Evolutionary conservation across 2,888 invertebrate species (phyloP).

Genomic region (Hemaris fuciformis): DNA sequence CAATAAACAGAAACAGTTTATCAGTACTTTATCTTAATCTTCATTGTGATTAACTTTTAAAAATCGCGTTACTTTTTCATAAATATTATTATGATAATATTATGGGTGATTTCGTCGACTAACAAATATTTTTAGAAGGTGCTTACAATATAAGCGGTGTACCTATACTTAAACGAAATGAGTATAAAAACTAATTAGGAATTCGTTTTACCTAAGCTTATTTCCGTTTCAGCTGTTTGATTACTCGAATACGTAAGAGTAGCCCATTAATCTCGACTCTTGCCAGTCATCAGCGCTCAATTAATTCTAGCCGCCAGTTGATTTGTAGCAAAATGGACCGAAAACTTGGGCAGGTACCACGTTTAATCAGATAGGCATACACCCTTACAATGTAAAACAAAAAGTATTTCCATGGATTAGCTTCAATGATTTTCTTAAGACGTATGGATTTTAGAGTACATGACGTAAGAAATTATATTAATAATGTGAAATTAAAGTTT

Average conservation of each 20-base stretch:
- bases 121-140: neutral
- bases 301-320: constrained; percentile 51
- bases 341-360: neutral
- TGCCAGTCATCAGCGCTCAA: constrained; percentile 65
- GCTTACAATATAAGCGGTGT: neutral
- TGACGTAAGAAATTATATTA: neutral
- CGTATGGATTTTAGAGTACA: neutral
- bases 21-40: constrained; percentile 1
- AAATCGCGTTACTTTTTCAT: neutral
- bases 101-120: neutral
- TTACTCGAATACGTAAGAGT: constrained; percentile 12
- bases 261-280: constrained; percentile 54
- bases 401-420: too few relatives aligned
- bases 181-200: constrained; percentile 11
- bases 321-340: constrained; percentile 12
- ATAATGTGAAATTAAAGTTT: neutral
- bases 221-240: constrained; percentile 5
- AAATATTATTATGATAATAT: neutral
- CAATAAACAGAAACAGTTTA: neutral
- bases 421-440: neutral
- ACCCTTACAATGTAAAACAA: neutral
- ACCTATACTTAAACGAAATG: neutral
- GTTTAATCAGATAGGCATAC: neutral
- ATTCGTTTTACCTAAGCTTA: constrained; percentile 1
- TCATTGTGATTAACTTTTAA: neutral